Conservation (phyloP, 2,113 vertebrate genomes). For the Melanocharis versteri region DNA sequence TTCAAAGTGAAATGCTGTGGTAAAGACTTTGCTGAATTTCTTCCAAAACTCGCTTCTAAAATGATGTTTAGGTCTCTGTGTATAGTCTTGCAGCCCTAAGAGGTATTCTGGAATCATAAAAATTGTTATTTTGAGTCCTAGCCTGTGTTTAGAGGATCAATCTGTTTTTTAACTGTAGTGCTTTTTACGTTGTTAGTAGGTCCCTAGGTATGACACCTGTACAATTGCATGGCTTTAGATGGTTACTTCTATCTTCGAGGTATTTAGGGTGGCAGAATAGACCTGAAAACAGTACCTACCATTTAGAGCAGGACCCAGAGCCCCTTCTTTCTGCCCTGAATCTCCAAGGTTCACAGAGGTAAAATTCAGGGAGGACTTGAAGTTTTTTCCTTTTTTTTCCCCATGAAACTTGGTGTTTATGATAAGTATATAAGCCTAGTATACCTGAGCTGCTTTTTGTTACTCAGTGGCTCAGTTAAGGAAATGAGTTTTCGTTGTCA, state of each 20-base stretch:
- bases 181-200: neutral
- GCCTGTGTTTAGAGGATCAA: neutral
- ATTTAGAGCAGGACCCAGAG: neutral
- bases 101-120: neutral
- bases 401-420: neutral
- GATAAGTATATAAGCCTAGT: neutral
- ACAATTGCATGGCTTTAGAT: neutral
- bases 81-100: neutral
- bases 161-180: neutral
- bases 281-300: neutral
- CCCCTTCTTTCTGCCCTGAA: neutral
- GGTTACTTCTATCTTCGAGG: neutral
- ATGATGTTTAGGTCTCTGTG: neutral
- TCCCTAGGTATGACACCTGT: neutral
- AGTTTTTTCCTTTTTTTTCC: accelerated
- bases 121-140: neutral
- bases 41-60: neutral
- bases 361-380: neutral
- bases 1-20: neutral
- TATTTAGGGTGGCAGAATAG: neutral
- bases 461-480: neutral
- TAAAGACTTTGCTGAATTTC: neutral
- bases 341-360: neutral
- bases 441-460: neutral
- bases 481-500: neutral